Evolutionary conservation across 2,888 invertebrate genomes (phyloP), one percentile per base, ranked within the genome.

Genomic region (Odontothrips loti): DNA sequence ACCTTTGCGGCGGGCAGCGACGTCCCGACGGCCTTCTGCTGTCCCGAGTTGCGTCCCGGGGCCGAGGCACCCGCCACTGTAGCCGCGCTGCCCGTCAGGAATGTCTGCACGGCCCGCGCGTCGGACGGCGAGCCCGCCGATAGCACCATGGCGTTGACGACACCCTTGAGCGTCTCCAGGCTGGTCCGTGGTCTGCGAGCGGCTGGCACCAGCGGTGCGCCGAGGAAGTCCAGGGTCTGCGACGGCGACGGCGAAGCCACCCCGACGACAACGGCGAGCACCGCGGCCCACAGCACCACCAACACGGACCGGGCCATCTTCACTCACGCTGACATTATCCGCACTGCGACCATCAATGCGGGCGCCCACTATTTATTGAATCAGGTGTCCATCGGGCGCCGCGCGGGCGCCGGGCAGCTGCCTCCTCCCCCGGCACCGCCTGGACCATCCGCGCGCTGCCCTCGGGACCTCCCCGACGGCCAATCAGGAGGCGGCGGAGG

Each of bases 101-200:
- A 85, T 85, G 85, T 85, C 86, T 84, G 85, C 84, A 85, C 85
- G 86, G 85, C 85, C 86, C 85, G 85, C 84, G 84, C 83, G 83
- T 82, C 78, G 29, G 47, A 80, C 47, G 79, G n/a, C 78, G 75
- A 27, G 58, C 47, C 79, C 23, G 4, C 23, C 20, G 79, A 58
- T 20, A 51, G 63, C 47, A 43, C 79, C 51, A 79, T 27, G 23
- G 68, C 68, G 68, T 75, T 27, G 27, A 75, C 68, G 9, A 75
- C 68, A 27, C 68, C 68, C 68, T 75, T 75, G 27, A 75, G 68
- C 27, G 68, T 11, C 23, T 75, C 68, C 68, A 75, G 68, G 68
- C 68, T 75, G 27, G 68, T 75, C 27, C 68, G 68, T 23, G 68
- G 68, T 75, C 68, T 75, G 68, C 68, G 68, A 23, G 68, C 68